Evolutionary conservation across 2,113 vertebrate species (phyloP), one percentile per base, ranked within the genome.

Genomic region (Nannospalax galili): DNA sequence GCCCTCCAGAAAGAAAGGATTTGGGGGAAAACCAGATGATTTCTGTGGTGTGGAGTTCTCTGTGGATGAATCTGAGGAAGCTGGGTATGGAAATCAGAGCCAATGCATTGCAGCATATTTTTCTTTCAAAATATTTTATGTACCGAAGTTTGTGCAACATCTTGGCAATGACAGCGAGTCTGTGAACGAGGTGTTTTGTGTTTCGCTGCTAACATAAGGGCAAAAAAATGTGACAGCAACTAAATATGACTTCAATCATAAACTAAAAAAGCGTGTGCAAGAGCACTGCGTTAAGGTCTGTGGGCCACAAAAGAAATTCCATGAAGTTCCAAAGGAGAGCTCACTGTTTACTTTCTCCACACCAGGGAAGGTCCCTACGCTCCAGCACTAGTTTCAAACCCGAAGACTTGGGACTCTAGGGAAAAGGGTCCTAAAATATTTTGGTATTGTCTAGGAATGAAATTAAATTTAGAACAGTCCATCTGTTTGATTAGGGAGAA

Each of bases 71-170:
- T 88, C 88, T 98, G 94, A 96, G 12, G 95, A 96, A 88, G n/a
- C 96, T 97, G 94, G 97, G 90, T 95, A 82, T 94, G 87, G 97
- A 97, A 97, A 95, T 96, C 97, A 96, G 97, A 98, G 95, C 96
- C 97, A 97, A 96, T 91, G 90, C 93, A 97, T 94, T 91, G 79
- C 58, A 98, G 88, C 98, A 98, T 98, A 98, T 98, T 98, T 98
- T 98, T 98, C 98, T 98, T 98, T 98, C 98, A 98, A 98, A 98
- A 98, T 98, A 98, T 98, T 98, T 98, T 97, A 97, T 97, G 98
- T 97, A 97, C 93, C 96, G 92, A 96, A 94, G 94, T 98, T 98
- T 98, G 97, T 67, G 85, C 97, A 98, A 98, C 97, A 97, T 96
- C 96, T 98, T 98, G 98, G 98, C 98, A 97, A 96, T 72, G 94